Base-by-base conservation (phyloP, 1,140 invertebrate species). In the Anoplolepis gracilipes region DNA sequence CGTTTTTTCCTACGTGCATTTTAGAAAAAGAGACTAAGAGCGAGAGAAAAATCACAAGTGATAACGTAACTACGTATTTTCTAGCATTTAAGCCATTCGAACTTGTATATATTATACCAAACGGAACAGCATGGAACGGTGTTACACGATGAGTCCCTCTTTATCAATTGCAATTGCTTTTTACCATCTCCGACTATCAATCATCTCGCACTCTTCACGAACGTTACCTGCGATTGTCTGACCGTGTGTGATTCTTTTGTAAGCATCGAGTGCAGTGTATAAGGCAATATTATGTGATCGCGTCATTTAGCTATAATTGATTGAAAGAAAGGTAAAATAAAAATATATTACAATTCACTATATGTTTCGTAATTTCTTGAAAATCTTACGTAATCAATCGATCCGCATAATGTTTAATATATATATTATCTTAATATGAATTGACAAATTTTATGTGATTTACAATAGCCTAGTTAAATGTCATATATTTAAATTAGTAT, bases 111-210 rank as follows among this genome's bases (percentile, higher is more conserved):
- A 88, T 30, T 61, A 89, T 88, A 88, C 39, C 22, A n/a, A 57
- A 57, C 39, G 46, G 55, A 36, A 33, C 59, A 46, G 55, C 28
- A 62, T 84, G 42, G 30, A 82, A 62, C 19, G 42, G 28, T 33
- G 28, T 61, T 67, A 78, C 59, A 77, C 67, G 46, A 87, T 13
- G 85, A 85, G 53, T 77, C 46, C 75, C 49, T 84, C 55, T 85
- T 59, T 89, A 87, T 90, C 88, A 90, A 90, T 90, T 89, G 85
- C 88, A 73, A 78, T 85, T 78, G 88, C 70, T 87, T 89, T 46
- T 81, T 67, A 85, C 84, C 33, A 72, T 49, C 55, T 84, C 25
- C 55, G 82, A 85, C 25, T 65, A 42, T n/a, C 39, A 16, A 59
- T 86, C 73, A 85, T 65, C 69, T 39, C 81, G 81, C 77, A 85